A percentile compares a stretch with the other conserved stretches of the same genome.
phyloP scores from a whole-genome alignment of 2,797 vertebrate genomes.

The Podargus strigoides region DNA sequence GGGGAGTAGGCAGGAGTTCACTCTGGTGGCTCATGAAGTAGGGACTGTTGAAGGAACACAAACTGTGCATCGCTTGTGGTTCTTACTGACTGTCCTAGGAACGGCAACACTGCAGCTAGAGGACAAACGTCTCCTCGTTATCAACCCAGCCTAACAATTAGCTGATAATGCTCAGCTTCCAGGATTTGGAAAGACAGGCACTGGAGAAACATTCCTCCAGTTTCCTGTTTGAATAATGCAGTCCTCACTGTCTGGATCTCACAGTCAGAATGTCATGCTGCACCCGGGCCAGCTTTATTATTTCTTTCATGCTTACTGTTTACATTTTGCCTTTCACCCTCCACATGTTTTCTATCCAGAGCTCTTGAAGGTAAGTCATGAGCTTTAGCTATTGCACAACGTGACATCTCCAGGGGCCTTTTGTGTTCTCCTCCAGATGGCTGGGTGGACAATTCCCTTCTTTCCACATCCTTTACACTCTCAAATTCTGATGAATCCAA shows the following conservation, averaged over 20 bases:
- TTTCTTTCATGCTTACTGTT: slow-evolving; percentile 3
- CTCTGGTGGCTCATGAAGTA: not conserved
- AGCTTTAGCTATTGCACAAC: not conserved
- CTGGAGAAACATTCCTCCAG: not conserved
- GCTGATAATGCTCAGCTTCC: not conserved
- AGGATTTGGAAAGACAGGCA: not conserved
- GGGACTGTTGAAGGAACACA: not conserved
- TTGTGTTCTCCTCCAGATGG: not conserved
- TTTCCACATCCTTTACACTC: not conserved
- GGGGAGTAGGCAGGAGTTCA: not conserved
- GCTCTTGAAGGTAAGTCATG: slow-evolving; percentile 15
- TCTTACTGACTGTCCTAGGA: not conserved
- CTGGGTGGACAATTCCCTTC: not conserved
- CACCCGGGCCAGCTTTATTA: not conserved
- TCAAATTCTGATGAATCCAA: not conserved
- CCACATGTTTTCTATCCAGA: slow-evolving; percentile 33
- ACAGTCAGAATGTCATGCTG: not conserved
- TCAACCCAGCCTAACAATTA: not conserved
- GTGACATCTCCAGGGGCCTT: not conserved
- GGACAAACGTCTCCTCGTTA: not conserved
- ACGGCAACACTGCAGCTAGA: not conserved
- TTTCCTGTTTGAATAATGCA: not conserved
- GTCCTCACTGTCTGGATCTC: not conserved
- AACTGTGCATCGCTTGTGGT: not conserved
- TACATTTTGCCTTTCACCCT: slow-evolving; percentile 28